Percentiles rank a stretch among this genome's conserved stretches.
Conservation (phyloP, 2,113 vertebrate genomes). For the Neomonachus schauinslandi region DNA sequence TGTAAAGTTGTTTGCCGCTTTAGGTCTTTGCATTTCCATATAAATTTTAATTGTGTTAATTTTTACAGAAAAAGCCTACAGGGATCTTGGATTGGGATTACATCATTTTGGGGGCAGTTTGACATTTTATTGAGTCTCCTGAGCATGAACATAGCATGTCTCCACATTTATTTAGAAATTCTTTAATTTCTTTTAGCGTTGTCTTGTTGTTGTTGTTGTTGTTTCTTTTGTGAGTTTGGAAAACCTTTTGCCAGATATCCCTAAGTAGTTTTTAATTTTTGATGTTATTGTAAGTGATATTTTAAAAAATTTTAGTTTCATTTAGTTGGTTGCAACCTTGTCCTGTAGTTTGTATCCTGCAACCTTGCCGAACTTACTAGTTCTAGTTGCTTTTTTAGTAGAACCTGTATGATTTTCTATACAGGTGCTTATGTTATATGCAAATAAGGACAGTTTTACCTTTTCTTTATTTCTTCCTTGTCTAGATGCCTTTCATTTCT, state of each 20-base stretch:
- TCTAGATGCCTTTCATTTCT: neutral
- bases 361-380: neutral
- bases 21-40: neutral
- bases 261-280: neutral
- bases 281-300: neutral
- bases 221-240: neutral
- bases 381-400: neutral
- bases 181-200: neutral
- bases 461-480: neutral
- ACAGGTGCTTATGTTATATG: neutral
- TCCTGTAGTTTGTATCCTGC: neutral
- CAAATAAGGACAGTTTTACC: neutral
- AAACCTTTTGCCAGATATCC: neutral
- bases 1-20: neutral
- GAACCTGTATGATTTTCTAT: neutral
- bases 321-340: neutral
- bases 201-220: neutral
- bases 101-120: neutral
- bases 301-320: neutral
- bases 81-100: neutral
- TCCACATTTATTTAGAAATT: neutral
- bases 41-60: neutral
- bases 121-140: conserved; percentile 23
- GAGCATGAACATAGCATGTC: neutral
- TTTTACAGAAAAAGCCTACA: neutral